Evolutionary conservation across 2,113 vertebrate species (phyloP), one percentile per base, ranked within the genome.

Genomic region (Chlamydotis undulata): DNA sequence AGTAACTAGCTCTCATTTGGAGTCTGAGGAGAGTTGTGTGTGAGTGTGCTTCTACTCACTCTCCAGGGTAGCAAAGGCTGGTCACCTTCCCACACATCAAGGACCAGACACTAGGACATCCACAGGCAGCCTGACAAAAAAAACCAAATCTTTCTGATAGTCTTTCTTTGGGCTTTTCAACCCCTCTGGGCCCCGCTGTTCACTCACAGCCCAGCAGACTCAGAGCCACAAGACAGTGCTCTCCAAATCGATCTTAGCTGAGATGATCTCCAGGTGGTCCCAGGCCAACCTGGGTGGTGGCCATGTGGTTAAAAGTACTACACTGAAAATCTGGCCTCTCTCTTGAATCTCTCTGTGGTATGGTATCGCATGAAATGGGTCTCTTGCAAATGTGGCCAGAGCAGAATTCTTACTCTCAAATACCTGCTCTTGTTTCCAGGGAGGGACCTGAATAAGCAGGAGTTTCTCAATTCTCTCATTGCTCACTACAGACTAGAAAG

Each of bases 31-130:
- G 10, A 43, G 3, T 5, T 26, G 5, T 6, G 4, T 43, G 26
- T 57, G 6, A 63, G 35, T 5, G 29, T 43, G 17, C 17, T 85
- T 67, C 39, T 78, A 9, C 39, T 69, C 60, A 31, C 13, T 64
- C 37, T 63, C 69, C 21, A 50, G 31, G 12, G 28, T 14, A 64
- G 39, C 43, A 73, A 65, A 77, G 22, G 13, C 5, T 4, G 2
- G 13, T 76, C 0, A 1, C 12, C 0, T 15, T 76, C 28, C 39
- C 47, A 11, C 16, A 15, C 4, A 41, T 7, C 10, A 41, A 24
- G 39, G 19, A 82, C 16, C 16, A 69, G 39, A 24, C n/a, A 23
- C 13, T 25, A 33, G n/a, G n/a, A 60, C 10, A 81, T 59, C 29
- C 53, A 45, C 22, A 60, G 28, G 24, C 21, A 83, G 4, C 53